Evolutionary conservation across 2,888 invertebrate genomes (phyloP), one percentile per base, ranked within the genome.

Genomic region (Dioctria rufipes): DNA sequence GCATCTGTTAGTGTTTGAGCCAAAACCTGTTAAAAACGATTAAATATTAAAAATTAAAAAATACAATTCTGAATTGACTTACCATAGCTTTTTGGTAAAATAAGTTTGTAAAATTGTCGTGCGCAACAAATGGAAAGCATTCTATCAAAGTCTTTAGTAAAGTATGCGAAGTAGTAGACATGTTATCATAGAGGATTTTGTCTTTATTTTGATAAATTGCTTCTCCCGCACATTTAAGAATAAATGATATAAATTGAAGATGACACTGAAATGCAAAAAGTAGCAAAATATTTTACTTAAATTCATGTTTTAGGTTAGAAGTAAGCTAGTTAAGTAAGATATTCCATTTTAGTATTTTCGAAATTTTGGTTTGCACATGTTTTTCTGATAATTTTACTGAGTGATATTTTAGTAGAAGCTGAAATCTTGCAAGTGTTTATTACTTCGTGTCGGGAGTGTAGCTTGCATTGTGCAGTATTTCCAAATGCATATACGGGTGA

Each of bases 41-140:
- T 46, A 46, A 9, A 46, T 46, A 46, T 46, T 46, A 46, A 46
- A 46, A 6, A 6, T 46, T 46, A 46, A 6, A 9, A 46, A 6
- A 46, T 6, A 9, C 49, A 46, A 46, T 46, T 65, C 60, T n/a
- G 11, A 39, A 11, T 60, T 5, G 2, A 69, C 37, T 69, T 51
- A 69, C 69, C 69, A 49, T 5, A 65, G 13, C 40, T 39, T n/a
- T 51, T 46, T 11, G 13, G 25, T 69, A 69, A 46, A 46, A 46
- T 2, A 9, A 46, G 9, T 46, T 46, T 9, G 49, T 6, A 6
- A 9, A 46, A 46, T 46, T 46, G 9, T 60, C 11, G 11, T n/a
- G 1, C 60, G 5, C 60, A 46, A 46, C 46, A 46, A 8, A 46
- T 25, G 25, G 25, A 51, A 51, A 51, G 2, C 51, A 9, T 51